Base-by-base conservation (phyloP, 2,113 vertebrate species). In the Bos javanicus region DNA sequence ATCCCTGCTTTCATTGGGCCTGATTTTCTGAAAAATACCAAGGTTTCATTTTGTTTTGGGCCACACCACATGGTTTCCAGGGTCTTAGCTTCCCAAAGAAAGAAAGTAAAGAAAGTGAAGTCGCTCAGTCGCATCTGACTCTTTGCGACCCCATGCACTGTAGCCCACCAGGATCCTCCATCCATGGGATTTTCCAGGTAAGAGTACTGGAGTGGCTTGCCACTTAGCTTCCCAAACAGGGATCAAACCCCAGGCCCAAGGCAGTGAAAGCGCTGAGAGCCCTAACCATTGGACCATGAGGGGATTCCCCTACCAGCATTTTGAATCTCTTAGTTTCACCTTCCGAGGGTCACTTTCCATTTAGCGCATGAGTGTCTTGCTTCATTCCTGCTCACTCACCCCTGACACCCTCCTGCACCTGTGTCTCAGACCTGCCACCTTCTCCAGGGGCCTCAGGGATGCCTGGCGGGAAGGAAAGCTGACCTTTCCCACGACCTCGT, bases 341-440 rank as follows among this genome's bases (percentile, higher is more conserved):
- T 23, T 4, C 4, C 2, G 10, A 26, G 26, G 30, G 39, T 30
- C 39, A 15, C 26, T 15, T 6, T 39, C 16, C 12, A 0, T 25
- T 36, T 28, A 48, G 14, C 1, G 6, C 5, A 6, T 1, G 7
- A 33, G 10, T 43, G 46, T n/a, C 2, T 6, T 1, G 7, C 15
- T 83, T 83, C 13, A 3, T 13, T 76, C 8, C 23, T 13, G 3
- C 56, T 17, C 30, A 2, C 78, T 26, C 4, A n/a, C 16, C 17
- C 39, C 6, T 7, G 1, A 5, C 39, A 13, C 0, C 2, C 6
- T 52, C 26, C 62, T 0, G 19, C n/a, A 28, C 10, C 46, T 9
- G 30, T 36, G 5, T 19, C 71, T 52, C 39, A 33, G 52, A 12
- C 14, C n/a, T 43, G 13, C 16, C 36, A 4, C n/a, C 46, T 46